These are phyloP conservation scores for Meloe dianella DNA, from an alignment of 2,888 invertebrate species.

Conservation along the genomic window DNA sequence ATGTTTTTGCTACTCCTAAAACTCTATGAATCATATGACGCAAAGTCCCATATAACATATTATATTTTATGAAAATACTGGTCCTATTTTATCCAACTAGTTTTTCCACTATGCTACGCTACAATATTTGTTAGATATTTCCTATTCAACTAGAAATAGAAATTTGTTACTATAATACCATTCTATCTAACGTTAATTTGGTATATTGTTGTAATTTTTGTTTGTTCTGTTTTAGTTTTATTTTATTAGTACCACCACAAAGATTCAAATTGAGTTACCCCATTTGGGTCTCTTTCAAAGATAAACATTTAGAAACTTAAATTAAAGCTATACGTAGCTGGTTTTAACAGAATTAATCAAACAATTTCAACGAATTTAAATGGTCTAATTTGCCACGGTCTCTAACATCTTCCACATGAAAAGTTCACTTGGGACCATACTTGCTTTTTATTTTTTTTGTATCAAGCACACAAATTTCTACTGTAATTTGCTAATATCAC, in stretches of 20 bases:
- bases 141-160: background rate
- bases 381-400: background rate
- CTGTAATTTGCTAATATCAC: background rate
- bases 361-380: background rate
- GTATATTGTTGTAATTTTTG: background rate
- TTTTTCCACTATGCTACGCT: background rate
- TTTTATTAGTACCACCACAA: too few relatives aligned
- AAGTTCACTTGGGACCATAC: background rate
- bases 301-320: background rate
- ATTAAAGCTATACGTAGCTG: background rate
- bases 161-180: background rate
- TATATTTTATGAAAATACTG: constrained; percentile 37
- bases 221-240: background rate
- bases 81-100: constrained; percentile 27
- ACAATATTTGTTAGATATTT: background rate
- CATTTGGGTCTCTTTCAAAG: background rate
- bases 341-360: background rate
- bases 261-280: background rate
- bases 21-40: constrained; percentile 52
- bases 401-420: background rate
- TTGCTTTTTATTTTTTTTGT: background rate
- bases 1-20: constrained; percentile 54
- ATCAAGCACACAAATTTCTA: background rate
- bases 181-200: background rate
- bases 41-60: constrained; percentile 33